Conservation (phyloP, 2,113 vertebrate species). For the Mustelus asterias region DNA sequence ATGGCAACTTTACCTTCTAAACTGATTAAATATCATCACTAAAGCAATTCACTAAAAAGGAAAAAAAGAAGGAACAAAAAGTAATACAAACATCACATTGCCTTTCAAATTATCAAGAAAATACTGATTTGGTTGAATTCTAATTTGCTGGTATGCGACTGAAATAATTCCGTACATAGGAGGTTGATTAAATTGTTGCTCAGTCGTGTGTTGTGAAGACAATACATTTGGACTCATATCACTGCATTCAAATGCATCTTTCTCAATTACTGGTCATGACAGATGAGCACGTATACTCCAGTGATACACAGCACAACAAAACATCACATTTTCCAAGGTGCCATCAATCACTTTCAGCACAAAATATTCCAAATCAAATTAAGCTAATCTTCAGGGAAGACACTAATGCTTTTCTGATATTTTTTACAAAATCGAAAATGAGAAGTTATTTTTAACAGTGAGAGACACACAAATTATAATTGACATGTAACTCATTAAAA, state of each 20-base stretch:
- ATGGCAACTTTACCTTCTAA: too few species aligned
- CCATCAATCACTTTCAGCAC: slow-evolving; percentile 20
- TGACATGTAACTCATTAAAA: background rate
- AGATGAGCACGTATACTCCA: background rate
- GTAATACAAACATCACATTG: background rate
- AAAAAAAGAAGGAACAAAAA: background rate
- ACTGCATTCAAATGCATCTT: background rate
- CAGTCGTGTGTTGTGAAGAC: background rate
- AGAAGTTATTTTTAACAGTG: background rate
- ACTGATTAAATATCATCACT: too few species aligned
- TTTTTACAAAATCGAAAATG: background rate
- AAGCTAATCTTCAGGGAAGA: background rate
- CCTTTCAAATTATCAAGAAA: background rate
- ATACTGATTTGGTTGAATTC: background rate
- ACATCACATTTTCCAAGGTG: background rate
- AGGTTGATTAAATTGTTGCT: background rate
- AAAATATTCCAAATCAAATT: slow-evolving; percentile 15
- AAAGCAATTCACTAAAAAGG: background rate
- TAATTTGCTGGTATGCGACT: background rate
- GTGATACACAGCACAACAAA: background rate
- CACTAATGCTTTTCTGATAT: background rate
- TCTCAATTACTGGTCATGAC: slow-evolving; percentile 1
- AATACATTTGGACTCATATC: background rate
- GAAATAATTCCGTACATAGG: background rate
- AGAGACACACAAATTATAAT: background rate